phyloP scores from a whole-genome alignment of 2,797 vertebrate species.

The Anas flavirostris region DNA sequence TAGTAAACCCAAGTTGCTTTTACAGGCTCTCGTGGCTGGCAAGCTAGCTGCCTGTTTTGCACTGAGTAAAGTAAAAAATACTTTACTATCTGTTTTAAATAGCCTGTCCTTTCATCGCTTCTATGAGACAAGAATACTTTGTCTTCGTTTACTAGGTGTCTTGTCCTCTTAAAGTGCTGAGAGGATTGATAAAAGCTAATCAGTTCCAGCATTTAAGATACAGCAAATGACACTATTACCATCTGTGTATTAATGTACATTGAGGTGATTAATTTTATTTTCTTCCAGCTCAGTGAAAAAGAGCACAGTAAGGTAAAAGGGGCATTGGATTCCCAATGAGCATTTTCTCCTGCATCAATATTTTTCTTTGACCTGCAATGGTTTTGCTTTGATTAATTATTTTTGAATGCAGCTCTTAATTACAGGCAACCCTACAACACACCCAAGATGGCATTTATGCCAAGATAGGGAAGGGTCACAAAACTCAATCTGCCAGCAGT shows the following conservation, averaged over 20 bases:
- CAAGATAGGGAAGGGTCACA: not conserved
- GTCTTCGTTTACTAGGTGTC: slow-evolving; percentile 60
- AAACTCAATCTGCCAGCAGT: not conserved
- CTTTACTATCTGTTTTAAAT: slow-evolving; percentile 44
- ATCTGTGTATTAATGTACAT: slow-evolving; percentile 31
- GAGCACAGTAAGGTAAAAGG: not conserved
- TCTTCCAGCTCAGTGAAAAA: slow-evolving; percentile 29
- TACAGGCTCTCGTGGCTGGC: not conserved
- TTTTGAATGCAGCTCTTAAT: not conserved
- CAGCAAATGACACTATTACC: slow-evolving; percentile 36
- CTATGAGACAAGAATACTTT: slow-evolving; percentile 51
- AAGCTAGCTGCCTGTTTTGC: not conserved
- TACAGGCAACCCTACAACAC: not conserved
- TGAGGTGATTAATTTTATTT: slow-evolving; percentile 24
- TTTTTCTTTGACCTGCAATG: not conserved
- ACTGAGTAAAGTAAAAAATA: slow-evolving; percentile 30
- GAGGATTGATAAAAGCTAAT: slow-evolving; percentile 44
- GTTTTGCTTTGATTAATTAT: not conserved
- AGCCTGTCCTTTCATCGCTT: slow-evolving; percentile 51
- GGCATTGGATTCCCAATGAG: not conserved
- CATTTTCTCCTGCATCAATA: not conserved
- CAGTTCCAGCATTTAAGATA: slow-evolving; percentile 49
- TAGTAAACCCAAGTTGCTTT: not conserved
- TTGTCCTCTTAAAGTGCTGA: not conserved
- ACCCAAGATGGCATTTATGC: not conserved